A percentile compares a stretch with the other conserved stretches of the same genome.
phyloP scores from a whole-genome alignment of 1,140 invertebrate species.

The Physella acuta region DNA sequence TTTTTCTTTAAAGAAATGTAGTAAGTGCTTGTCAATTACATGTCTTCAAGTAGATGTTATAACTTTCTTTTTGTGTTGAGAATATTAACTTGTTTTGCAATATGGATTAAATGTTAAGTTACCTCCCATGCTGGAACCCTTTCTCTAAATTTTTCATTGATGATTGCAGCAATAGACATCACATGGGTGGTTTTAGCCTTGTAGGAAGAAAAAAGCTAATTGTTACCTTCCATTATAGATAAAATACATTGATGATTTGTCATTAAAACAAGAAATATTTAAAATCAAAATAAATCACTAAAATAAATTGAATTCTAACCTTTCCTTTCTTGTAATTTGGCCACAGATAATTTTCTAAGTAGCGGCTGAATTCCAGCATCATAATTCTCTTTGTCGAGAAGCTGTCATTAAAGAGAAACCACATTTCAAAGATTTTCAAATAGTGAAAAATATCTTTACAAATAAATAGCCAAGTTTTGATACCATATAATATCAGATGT shows the following conservation, averaged over 20 bases:
- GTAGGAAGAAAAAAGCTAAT: no score
- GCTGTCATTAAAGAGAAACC: slow-evolving; percentile 60
- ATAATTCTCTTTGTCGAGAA: slow-evolving; percentile 87
- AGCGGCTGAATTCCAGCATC: slow-evolving; percentile 96
- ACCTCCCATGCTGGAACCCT: slow-evolving; percentile 94
- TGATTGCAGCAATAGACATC: slow-evolving; percentile 93
- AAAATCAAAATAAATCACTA: no score
- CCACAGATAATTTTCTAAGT: slow-evolving; percentile 96
- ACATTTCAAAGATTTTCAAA: no score
- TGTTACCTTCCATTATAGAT: background rate
- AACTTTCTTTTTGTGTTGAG: no score
- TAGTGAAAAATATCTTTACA: no score
- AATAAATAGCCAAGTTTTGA: slow-evolving; percentile 20
- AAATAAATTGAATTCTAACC: no score
- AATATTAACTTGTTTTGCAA: no score
- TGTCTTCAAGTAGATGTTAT: no score
- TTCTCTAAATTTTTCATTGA: slow-evolving; percentile 98
- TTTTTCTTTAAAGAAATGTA: no score
- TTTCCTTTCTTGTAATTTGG: slow-evolving; percentile 76
- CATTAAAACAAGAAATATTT: background rate
- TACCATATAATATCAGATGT: background rate
- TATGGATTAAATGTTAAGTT: no score
- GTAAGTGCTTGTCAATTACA: no score
- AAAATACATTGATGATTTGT: background rate
- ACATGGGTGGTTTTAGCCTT: slow-evolving; percentile 68